phyloP scores from a whole-genome alignment of 2,113 vertebrate species.

The Neodon shergylaensis region DNA sequence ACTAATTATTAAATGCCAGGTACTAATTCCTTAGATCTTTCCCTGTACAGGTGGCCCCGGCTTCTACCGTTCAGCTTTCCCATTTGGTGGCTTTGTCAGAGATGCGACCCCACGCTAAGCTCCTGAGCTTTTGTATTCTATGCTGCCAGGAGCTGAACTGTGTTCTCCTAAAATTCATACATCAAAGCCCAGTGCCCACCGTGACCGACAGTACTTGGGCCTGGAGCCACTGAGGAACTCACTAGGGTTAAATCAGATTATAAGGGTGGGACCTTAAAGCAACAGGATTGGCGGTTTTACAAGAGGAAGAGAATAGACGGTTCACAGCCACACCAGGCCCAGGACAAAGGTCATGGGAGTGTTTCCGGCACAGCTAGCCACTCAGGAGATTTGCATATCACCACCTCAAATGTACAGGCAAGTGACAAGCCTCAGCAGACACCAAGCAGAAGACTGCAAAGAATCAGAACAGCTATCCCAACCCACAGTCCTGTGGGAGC shows the following conservation, averaged over 20 bases:
- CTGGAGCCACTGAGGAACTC: not conserved
- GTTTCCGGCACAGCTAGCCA: not conserved
- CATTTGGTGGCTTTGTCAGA: not conserved
- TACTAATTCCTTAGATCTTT: not conserved
- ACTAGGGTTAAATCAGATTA: not conserved
- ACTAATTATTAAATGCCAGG: not conserved
- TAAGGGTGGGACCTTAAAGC: not conserved
- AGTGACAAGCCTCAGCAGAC: not conserved
- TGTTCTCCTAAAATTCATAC: not conserved
- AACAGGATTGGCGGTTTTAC: not conserved
- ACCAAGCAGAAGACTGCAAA: constrained; percentile 18
- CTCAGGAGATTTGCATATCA: not conserved
- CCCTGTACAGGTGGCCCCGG: not conserved
- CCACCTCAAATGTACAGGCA: not conserved
- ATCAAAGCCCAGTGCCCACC: not conserved
- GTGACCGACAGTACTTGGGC: not conserved
- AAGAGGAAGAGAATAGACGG: not conserved
- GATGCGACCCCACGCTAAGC: not conserved
- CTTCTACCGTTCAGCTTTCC: not conserved
- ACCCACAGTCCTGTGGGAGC: not conserved
- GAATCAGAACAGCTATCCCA: not conserved
- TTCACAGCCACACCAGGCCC: not conserved
- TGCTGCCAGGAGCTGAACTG: not conserved
- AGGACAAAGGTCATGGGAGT: not conserved
- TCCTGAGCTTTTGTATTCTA: not conserved